These are phyloP conservation scores for Pristionchus fissidentatus DNA, from an alignment of 2,888 invertebrate species.

Conservation along the genomic window DNA sequence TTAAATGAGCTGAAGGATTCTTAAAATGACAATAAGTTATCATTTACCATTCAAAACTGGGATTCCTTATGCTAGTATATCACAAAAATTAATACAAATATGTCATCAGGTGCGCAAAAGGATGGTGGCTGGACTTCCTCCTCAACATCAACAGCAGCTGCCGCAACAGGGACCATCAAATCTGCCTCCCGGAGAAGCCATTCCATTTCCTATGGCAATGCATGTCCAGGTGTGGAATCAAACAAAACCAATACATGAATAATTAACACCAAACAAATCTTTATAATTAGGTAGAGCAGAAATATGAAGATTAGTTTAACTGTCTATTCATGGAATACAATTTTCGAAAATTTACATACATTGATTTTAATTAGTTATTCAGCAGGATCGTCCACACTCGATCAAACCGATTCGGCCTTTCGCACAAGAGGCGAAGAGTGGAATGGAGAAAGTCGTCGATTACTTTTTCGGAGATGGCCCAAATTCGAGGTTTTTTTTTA, in stretches of 20 bases:
- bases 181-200: neutral
- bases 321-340: neutral
- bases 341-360: neutral
- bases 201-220: neutral
- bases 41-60: too few relatives aligned
- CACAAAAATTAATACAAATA: neutral
- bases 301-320: neutral
- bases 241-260: too few relatives aligned
- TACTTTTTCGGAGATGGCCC: slow-evolving; percentile 96
- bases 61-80: neutral
- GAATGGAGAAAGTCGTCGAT: slow-evolving; percentile 81
- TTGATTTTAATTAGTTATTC: neutral
- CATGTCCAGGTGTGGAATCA: neutral
- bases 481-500: slow-evolving; percentile 81
- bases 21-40: too few relatives aligned
- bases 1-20: too few relatives aligned
- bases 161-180: neutral
- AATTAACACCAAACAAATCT: too few relatives aligned
- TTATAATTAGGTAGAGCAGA: too few relatives aligned
- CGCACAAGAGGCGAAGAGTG: slow-evolving; percentile 44
- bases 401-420: slow-evolving; percentile 52
- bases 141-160: neutral
- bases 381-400: slow-evolving; percentile 30
- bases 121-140: slow-evolving; percentile 1
- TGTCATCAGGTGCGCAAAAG: neutral